Conservation (phyloP, 2,113 vertebrate genomes). For the Etheostoma spectabile region DNA sequence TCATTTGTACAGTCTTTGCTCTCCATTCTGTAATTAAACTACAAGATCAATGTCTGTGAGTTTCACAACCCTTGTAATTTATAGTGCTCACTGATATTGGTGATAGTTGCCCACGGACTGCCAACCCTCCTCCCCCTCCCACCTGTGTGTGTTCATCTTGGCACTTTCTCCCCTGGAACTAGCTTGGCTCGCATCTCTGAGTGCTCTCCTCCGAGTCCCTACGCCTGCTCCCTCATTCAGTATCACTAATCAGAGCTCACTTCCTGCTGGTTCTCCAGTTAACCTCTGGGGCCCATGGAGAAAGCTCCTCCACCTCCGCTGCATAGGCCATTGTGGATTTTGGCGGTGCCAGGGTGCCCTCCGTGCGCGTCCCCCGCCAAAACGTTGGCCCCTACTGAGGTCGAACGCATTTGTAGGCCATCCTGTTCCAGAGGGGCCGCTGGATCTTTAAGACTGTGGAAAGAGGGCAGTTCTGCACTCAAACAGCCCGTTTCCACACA, state of each 20-base stretch:
- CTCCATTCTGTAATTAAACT: conserved; percentile 30
- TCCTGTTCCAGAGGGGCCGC: conserved; percentile 64
- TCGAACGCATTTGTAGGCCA: conserved; percentile 78
- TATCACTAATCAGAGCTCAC: conserved; percentile 66
- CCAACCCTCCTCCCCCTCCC: conserved; percentile 29
- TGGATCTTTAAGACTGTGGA: conserved; percentile 78
- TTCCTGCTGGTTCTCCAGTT: conserved; percentile 64
- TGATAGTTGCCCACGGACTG: conserved; percentile 16
- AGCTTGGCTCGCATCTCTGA: conserved; percentile 59
- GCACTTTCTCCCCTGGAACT: conserved; percentile 47
- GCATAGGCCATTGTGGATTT: conserved; percentile 66
- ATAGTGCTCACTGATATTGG: conserved; percentile 10
- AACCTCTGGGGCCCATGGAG: conserved; percentile 70
- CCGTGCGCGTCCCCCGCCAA: conserved; percentile 23
- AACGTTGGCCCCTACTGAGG: conserved; percentile 36
- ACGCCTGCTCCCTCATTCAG: conserved; percentile 38
- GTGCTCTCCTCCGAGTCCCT: conserved; percentile 30
- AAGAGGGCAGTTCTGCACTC: conserved; percentile 68
- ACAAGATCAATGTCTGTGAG: conserved; percentile 14
- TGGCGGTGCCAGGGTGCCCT: conserved; percentile 73
- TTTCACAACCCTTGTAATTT: conserved; percentile 30
- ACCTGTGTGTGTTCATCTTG: conserved; percentile 51
- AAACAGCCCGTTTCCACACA: conserved; percentile 82
- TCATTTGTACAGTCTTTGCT: conserved; percentile 22
- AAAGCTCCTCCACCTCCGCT: conserved; percentile 54